Evolutionary conservation across 2,888 invertebrate genomes (phyloP).

Genomic region (Perizoma flavofasciatum): DNA sequence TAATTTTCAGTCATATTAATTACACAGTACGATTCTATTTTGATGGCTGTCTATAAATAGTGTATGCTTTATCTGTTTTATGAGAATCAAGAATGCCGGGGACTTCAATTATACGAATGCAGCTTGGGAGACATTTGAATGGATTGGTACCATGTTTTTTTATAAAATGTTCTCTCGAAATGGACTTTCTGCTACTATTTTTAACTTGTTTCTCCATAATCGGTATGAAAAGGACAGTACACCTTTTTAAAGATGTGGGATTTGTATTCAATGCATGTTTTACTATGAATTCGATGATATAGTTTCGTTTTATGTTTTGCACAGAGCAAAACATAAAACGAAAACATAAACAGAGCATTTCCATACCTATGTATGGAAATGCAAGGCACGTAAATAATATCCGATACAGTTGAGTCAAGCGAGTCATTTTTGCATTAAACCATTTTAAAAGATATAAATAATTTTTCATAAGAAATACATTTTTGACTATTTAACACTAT

Average conservation of each 20-base stretch:
- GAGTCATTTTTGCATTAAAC: not conserved
- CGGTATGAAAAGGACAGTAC: conserved; percentile 43
- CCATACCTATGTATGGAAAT: too few species aligned
- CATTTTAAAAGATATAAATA: too few species aligned
- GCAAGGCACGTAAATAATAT: not conserved
- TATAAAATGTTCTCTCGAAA: conserved; percentile 52
- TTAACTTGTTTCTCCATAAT: conserved; percentile 57
- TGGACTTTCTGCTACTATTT: conserved; percentile 61
- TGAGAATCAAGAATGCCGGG: conserved; percentile 49
- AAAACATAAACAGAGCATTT: too few species aligned
- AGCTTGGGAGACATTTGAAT: conserved; percentile 66
- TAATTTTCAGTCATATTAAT: conserved; percentile 64
- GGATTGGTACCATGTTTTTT: conserved; percentile 53
- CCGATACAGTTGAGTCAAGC: not conserved
- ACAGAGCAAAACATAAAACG: conserved; percentile 2
- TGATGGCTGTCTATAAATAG: conserved; percentile 52
- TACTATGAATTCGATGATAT: conserved; percentile 35
- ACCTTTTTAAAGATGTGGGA: conserved; percentile 43
- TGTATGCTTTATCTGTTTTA: conserved; percentile 45
- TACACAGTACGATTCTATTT: conserved; percentile 52
- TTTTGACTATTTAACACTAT: too few species aligned
- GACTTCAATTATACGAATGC: conserved; percentile 55
- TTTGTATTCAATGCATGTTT: conserved; percentile 47
- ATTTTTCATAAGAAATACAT: too few species aligned
- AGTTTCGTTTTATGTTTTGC: conserved; percentile 21